Evolutionary conservation across 2,797 vertebrate species (phyloP).

Genomic region (Coracias cyanogaster): DNA sequence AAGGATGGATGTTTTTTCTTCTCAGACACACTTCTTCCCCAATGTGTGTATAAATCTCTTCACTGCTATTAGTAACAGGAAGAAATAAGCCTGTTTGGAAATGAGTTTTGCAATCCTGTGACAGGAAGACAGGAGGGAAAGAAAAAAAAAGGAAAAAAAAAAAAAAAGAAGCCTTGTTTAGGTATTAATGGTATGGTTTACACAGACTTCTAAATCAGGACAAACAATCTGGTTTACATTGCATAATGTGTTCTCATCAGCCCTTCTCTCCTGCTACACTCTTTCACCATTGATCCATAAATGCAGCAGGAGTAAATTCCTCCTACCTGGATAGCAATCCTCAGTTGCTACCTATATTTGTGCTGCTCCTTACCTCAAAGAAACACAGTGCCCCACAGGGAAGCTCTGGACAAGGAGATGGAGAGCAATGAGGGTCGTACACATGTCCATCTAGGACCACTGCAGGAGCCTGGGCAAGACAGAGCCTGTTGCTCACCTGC

Average conservation of each 20-base stretch:
- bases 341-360: background rate
- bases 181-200: slow-evolving; percentile 22
- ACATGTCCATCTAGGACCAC: fast-evolving
- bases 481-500: background rate
- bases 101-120: slow-evolving; percentile 40
- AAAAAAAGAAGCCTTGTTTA: background rate
- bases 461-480: background rate
- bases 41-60: background rate
- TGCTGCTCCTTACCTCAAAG: background rate
- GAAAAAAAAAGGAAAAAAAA: background rate
- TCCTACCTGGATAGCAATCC: background rate
- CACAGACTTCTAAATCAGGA: slow-evolving; percentile 12
- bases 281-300: slow-evolving; percentile 12
- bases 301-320: background rate
- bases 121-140: background rate
- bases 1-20: background rate
- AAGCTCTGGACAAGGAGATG: background rate
- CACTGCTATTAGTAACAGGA: slow-evolving; percentile 39
- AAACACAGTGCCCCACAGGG: fast-evolving
- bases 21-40: background rate
- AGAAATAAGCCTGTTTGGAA: slow-evolving; percentile 26
- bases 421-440: background rate
- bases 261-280: slow-evolving; percentile 5
- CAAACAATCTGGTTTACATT: slow-evolving; percentile 1
- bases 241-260: background rate